Evolutionary conservation across 1,140 invertebrate genomes (phyloP), one percentile per base, ranked within the genome.

Genomic region (Lerema accius): DNA sequence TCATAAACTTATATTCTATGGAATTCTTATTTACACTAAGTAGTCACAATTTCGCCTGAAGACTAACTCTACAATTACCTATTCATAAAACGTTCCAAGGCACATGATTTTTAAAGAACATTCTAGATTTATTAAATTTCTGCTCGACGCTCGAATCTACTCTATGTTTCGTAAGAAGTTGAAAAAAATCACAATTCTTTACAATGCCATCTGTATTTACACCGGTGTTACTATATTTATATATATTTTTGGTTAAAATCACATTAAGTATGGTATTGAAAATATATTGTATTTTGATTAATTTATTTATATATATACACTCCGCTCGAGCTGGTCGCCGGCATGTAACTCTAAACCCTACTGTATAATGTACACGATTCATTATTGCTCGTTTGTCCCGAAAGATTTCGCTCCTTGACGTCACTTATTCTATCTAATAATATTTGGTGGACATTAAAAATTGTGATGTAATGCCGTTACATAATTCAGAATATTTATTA

Each of bases 191-290:
- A 39, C 19, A 32, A 37, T 53, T 48, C n/a, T 39, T 51, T 51
- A 39, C 26, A 43, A 50, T 65, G 53, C 58, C 63, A 65, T 53
- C 17, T 63, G 69, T 83, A 86, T 84, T 79, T 86, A 89, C 80
- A 88, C 75, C 73, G 68, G 77, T 82, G 69, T 81, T 74, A 76
- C 67, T 65, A 75, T 71, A 59, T 55, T 67, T 66, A 67, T 56
- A 76, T 79, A 78, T 78, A 80, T 86, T 86, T 89, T 88, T 82
- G 86, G 77, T 88, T 83, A 72, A 80, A 84, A 86, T 86, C 84
- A 87, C 83, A 85, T 82, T 73, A 77, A 82, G 78, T 84, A 81
- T 74, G 67, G 74, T 85, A 84, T 69, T 79, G 77, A 78, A 86
- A 82, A 83, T 82, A 86, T 80, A 80, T 71, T 73, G 55, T 63